Evolutionary conservation across 2,888 invertebrate species (phyloP).

Genomic region (Agapetus fuscipes): DNA sequence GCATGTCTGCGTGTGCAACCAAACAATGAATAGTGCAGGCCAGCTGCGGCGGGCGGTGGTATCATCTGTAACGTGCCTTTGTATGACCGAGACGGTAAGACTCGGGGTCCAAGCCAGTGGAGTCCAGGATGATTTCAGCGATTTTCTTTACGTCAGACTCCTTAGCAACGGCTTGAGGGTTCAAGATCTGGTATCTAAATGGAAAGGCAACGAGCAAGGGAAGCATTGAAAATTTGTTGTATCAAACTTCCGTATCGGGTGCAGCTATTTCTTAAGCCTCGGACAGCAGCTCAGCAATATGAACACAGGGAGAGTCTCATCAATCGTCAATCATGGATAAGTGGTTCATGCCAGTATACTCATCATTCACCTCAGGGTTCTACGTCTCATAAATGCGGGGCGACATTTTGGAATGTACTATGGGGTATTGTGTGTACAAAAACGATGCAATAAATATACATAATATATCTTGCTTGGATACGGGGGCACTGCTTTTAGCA

Average conservation of each 20-base stretch:
- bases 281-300: background rate
- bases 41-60: background rate
- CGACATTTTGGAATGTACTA: no score
- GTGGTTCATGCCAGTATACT: no score
- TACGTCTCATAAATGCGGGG: no score
- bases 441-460: no score
- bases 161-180: slow-evolving; percentile 77
- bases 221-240: background rate
- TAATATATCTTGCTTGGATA: no score
- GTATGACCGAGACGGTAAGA: slow-evolving; percentile 96
- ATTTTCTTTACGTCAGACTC: slow-evolving; percentile 71
- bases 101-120: slow-evolving; percentile 77
- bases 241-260: background rate
- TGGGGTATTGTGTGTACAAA: no score
- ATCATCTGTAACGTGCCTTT: slow-evolving; percentile 69
- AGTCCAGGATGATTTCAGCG: slow-evolving; percentile 72
- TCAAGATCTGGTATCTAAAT: slow-evolving; percentile 97
- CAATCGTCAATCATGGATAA: no score
- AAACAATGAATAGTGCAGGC: background rate
- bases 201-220: slow-evolving; percentile 25
- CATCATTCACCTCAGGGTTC: no score
- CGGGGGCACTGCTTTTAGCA: no score
- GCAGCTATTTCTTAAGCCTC: no score
- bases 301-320: no score
- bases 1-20: background rate